Percentiles rank a stretch among this genome's conserved stretches.
Conservation (phyloP, 2,888 invertebrate species). For the Limnephilus auricula region DNA sequence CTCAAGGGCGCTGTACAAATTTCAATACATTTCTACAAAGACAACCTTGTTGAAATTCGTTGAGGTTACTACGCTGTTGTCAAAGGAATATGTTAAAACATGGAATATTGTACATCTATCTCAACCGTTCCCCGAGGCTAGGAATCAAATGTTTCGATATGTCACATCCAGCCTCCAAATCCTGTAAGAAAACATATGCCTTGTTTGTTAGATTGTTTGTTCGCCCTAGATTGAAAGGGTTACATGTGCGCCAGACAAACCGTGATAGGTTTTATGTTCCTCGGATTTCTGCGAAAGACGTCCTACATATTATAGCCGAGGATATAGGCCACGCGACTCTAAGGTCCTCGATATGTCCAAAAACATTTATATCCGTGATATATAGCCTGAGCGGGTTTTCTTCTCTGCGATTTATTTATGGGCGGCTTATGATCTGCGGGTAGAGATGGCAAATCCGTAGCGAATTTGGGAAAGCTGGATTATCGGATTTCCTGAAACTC, state of each 20-base stretch:
- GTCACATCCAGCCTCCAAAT: not conserved
- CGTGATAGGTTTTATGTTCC: slow-evolving; percentile 2
- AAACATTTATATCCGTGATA: slow-evolving; percentile 30
- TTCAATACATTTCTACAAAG: too few relatives aligned
- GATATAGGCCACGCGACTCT: not conserved
- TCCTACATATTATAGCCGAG: not conserved
- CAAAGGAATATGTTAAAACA: too few relatives aligned
- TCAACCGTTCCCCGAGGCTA: not conserved
- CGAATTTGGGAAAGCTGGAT: too few relatives aligned
- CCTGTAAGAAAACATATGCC: not conserved
- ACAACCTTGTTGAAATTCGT: too few relatives aligned
- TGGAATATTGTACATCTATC: too few relatives aligned
- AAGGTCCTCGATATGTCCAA: slow-evolving; percentile 32
- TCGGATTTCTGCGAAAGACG: not conserved
- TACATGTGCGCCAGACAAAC: not conserved
- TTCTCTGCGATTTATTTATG: slow-evolving; percentile 12
- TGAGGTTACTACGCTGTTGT: too few relatives aligned
- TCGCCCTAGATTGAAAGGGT: not conserved
- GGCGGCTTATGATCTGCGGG: not conserved
- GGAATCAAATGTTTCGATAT: not conserved
- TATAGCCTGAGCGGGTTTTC: slow-evolving; percentile 23
- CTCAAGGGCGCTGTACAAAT: too few relatives aligned
- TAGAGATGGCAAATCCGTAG: too few relatives aligned
- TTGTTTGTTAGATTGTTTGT: not conserved
- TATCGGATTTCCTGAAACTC: too few relatives aligned